Conservation (phyloP, 2,888 invertebrate genomes). For the Scotopteryx bipunctaria region DNA sequence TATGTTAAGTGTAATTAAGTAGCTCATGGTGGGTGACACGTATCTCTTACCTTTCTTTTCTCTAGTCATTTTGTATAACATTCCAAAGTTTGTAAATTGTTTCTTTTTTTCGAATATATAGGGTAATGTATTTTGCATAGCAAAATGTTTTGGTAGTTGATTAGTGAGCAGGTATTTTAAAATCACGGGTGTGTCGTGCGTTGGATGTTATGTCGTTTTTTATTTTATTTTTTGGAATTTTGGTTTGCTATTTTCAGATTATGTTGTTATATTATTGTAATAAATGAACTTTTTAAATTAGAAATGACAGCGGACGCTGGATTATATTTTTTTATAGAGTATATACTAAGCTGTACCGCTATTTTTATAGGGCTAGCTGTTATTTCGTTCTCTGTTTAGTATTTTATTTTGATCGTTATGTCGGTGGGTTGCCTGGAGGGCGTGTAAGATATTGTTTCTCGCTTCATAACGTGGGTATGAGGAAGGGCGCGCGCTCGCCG, state of each 20-base stretch:
- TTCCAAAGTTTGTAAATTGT: conserved; percentile 76
- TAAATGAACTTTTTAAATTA: conserved; percentile 71
- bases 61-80: conserved; percentile 80
- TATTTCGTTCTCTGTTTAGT: conserved; percentile 62
- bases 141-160: conserved; percentile 76
- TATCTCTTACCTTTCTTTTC: conserved; percentile 57
- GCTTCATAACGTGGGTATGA: conserved; percentile 48
- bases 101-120: conserved; percentile 62
- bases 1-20: conserved; percentile 48
- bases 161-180: conserved; percentile 57
- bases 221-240: conserved; percentile 53
- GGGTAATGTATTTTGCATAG: conserved; percentile 81
- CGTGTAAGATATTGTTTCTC: conserved; percentile 43
- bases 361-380: conserved; percentile 79
- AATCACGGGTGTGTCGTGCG: conserved; percentile 57
- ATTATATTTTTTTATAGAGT: conserved; percentile 81
- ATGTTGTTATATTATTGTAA: conserved; percentile 69
- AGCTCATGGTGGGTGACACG: conserved; percentile 60
- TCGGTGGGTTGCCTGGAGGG: conserved; percentile 46
- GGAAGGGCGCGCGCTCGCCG: conserved; percentile 32
- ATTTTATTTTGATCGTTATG: conserved; percentile 55
- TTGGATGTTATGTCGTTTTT: conserved; percentile 54
- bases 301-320: conserved; percentile 74
- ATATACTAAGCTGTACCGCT: conserved; percentile 80
- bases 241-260: conserved; percentile 49